phyloP scores from a whole-genome alignment of 2,888 invertebrate species.

The Pyrgus malvae region DNA sequence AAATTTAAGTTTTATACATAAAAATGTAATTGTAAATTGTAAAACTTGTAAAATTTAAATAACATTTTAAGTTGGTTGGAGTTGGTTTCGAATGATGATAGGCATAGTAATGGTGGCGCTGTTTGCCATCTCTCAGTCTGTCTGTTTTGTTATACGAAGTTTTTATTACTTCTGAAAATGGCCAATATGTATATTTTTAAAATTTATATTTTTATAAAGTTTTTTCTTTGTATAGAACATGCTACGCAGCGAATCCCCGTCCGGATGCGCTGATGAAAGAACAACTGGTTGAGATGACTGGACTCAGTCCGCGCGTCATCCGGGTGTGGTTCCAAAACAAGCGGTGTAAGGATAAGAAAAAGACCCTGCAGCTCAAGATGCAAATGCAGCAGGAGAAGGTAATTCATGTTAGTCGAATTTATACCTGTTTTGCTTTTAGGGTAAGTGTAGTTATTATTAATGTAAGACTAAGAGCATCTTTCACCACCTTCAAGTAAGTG shows the following conservation, averaged over 20 bases:
- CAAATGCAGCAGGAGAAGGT: constrained; percentile 99
- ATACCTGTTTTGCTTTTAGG: constrained; percentile 2
- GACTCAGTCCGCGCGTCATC: constrained; percentile 97
- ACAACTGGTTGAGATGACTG: constrained; percentile 99
- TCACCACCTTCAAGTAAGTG: too few relatives aligned
- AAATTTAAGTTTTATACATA: too few relatives aligned
- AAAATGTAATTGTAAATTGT: too few relatives aligned
- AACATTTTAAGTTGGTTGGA: too few relatives aligned
- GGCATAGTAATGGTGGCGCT: too few relatives aligned
- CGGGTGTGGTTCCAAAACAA: constrained; percentile 99
- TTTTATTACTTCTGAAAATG: too few relatives aligned
- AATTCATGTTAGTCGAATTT: constrained; percentile 24
- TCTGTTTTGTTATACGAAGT: too few relatives aligned
- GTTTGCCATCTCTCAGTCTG: too few relatives aligned
- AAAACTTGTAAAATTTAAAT: too few relatives aligned
- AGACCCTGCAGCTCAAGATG: constrained; percentile 97
- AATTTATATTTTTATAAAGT: not conserved
- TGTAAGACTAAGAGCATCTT: too few relatives aligned
- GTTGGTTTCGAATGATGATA: too few relatives aligned
- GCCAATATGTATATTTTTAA: not conserved
- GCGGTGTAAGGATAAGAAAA: constrained; percentile 98
- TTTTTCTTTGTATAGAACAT: constrained; percentile 83
- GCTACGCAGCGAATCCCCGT: constrained; percentile 98
- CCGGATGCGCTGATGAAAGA: constrained; percentile 99
- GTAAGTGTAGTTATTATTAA: not conserved